Base-by-base conservation (phyloP, 2,797 vertebrate genomes). In the Petrocephalus schoutedeni region DNA sequence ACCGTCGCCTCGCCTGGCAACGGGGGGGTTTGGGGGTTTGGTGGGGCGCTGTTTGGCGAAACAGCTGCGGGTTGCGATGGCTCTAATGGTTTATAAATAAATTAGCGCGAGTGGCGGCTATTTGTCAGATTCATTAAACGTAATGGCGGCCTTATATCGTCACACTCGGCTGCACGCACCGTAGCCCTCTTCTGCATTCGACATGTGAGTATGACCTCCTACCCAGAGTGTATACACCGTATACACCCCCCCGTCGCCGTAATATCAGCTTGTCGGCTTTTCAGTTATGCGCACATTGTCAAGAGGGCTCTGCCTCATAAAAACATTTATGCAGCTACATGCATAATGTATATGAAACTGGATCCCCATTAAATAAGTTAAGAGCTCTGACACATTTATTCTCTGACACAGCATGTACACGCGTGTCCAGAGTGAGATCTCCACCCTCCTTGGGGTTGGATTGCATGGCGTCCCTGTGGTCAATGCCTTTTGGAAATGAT, bases 291-390 rank as follows among this genome's bases (percentile, higher is more conserved):
- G 58, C 32, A 57, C 28, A 85, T 32, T 58, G 54, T 58, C 84
- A 85, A 54, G 57, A 86, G 32, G 2, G 32, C 41, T 59, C n/a
- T 16, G 12, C 53, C 53, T 86, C 84, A 86, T 86, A 58, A 84
- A 86, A 86, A 58, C 84, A 57, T 85, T 85, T 21, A 85, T 85
- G 49, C 85, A n/a, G 36, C 32, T 45, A 64, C 85, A 86, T 86
- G 59, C 85, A 86, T 67, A 86, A 67, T 64, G 45, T 67, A 86
- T 21, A 28, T 64, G 45, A 28, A 51, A 86, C 58, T 23, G 6
- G 57, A 86, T 49, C 45, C 16, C n/a, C 32, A 86, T 86, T 61
- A 86, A 61, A 86, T 86, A 64, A 86, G 36, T 64, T 21, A 64
- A 21, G 32, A 64, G 5, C 57, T 86, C 54, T 59, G 54, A 86